These are phyloP conservation scores for Hybognathus amarus DNA, from an alignment of 2,797 vertebrate genomes.

Conservation along the genomic window DNA sequence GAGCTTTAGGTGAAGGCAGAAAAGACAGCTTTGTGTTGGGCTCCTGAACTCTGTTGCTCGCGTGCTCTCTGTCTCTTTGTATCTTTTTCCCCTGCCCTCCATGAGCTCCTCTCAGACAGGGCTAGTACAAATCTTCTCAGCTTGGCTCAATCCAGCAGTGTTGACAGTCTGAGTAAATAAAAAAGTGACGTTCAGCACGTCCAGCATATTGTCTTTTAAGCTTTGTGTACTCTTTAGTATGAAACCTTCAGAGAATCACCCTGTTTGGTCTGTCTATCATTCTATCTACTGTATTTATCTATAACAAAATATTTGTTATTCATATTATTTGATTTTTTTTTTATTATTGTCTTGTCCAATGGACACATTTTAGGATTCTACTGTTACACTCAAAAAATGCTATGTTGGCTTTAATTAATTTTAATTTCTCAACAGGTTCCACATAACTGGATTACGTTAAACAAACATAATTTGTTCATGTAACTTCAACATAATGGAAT, in stretches of 20 bases:
- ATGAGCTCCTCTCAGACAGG: slow-evolving; percentile 39
- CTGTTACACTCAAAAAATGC: no score
- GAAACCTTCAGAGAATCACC: background rate
- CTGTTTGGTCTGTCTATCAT: background rate
- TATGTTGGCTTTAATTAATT: no score
- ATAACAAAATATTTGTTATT: background rate
- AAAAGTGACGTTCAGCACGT: slow-evolving; percentile 40
- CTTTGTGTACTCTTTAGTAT: background rate
- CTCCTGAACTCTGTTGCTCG: slow-evolving; percentile 1
- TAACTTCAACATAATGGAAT: no score
- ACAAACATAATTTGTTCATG: no score
- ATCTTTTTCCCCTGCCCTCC: slow-evolving; percentile 16
- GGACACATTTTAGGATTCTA: background rate
- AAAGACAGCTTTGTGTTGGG: slow-evolving; percentile 47
- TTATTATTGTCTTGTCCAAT: background rate
- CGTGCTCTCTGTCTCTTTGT: slow-evolving; percentile 10
- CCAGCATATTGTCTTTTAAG: slow-evolving; percentile 23
- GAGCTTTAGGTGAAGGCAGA: slow-evolving; percentile 26
- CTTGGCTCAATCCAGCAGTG: slow-evolving; percentile 48
- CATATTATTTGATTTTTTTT: background rate
- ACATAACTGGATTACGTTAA: no score
- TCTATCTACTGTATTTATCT: no score
- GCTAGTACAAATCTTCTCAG: slow-evolving; percentile 55
- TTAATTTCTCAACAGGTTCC: no score
- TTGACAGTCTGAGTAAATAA: slow-evolving; percentile 60